Conservation (phyloP, 2,797 vertebrate species). For the Tragopan temminckii region DNA sequence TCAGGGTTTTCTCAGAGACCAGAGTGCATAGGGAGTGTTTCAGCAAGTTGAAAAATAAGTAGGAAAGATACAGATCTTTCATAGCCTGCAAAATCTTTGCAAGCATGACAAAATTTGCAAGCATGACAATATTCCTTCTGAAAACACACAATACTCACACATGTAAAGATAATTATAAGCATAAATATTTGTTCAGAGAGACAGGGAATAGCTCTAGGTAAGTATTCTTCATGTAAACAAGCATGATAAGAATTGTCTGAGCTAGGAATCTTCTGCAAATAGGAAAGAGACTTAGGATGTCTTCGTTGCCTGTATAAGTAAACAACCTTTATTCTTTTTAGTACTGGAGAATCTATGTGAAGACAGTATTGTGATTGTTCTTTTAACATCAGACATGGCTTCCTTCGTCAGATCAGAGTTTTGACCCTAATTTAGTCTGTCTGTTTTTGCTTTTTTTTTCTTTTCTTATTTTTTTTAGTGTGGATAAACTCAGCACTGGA, state of each 20-base stretch:
- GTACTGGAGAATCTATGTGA: background rate
- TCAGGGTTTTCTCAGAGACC: background rate
- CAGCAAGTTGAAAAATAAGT: background rate
- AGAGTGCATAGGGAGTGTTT: background rate
- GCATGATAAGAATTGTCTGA: background rate
- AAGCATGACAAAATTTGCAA: constrained; percentile 12
- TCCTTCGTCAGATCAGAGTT: background rate
- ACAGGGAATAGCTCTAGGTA: background rate
- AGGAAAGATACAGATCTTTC: background rate
- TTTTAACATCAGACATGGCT: background rate
- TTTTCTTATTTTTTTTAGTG: background rate
- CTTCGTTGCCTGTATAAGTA: constrained; percentile 1
- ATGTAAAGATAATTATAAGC: constrained; percentile 21
- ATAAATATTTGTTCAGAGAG: constrained; percentile 39
- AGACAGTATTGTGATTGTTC: background rate
- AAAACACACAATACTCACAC: constrained; percentile 8
- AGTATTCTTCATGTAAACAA: constrained; percentile 41
- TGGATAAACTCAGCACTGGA: background rate
- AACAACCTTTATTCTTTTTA: constrained; percentile 5
- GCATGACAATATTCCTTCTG: background rate
- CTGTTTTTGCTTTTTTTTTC: too few species aligned
- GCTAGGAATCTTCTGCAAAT: constrained; percentile 40
- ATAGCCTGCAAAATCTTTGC: background rate
- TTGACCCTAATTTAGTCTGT: background rate
- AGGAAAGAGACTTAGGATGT: constrained; percentile 9